Conservation (phyloP, 2,113 vertebrate genomes). For the Caretta caretta region DNA sequence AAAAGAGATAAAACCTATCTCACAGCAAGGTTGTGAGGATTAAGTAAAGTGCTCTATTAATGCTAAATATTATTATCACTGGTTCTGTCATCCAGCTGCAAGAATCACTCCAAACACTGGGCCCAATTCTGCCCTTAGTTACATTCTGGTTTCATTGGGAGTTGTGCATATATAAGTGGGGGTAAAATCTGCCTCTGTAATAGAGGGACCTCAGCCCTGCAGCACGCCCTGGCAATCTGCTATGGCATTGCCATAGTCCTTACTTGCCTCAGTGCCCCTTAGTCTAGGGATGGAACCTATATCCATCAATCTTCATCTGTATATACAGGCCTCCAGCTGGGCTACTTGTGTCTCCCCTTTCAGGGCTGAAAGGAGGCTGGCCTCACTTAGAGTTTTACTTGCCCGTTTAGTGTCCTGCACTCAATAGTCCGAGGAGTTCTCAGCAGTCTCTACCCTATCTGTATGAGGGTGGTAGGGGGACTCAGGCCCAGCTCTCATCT, state of each 20-base stretch:
- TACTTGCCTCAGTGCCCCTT: neutral
- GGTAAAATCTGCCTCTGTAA: constrained; percentile 54
- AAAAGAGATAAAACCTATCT: constrained; percentile 5
- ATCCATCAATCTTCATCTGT: neutral
- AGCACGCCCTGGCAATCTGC: neutral
- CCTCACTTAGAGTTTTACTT: neutral
- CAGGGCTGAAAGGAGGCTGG: neutral
- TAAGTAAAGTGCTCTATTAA: neutral
- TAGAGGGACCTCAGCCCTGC: neutral
- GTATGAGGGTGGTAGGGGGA: neutral
- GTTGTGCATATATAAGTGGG: constrained; percentile 64
- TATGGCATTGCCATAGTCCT: neutral
- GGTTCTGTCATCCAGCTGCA: constrained; percentile 19
- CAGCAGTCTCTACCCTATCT: neutral
- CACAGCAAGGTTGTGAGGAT: neutral
- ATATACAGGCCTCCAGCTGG: neutral
- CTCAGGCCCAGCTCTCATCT: neutral
- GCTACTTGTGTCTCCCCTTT: neutral
- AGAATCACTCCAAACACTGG: constrained; percentile 43
- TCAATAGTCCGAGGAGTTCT: neutral
- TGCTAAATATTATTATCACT: neutral
- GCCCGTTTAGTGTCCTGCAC: neutral
- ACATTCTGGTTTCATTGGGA: constrained; percentile 58
- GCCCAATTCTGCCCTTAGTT: neutral
- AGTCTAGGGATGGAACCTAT: neutral